Evolutionary conservation across 2,888 invertebrate species (phyloP).

Genomic region (Protonemura montana): DNA sequence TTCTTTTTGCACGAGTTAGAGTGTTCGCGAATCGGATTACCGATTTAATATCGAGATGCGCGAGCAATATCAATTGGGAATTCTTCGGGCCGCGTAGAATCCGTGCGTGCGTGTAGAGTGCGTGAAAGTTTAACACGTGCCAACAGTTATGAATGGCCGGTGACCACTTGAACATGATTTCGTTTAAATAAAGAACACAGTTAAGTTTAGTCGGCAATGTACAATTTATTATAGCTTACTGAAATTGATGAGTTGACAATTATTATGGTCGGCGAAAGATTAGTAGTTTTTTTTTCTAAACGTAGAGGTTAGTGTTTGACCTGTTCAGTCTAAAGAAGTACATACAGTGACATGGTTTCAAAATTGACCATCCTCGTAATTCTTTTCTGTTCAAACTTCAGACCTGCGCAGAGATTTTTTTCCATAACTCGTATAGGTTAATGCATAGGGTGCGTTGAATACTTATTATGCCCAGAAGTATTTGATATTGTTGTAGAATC

Average conservation of each 20-base stretch:
- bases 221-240: neutral
- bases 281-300: neutral
- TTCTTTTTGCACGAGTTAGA: neutral
- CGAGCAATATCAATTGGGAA: neutral
- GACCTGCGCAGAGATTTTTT: too few species aligned
- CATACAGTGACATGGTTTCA: neutral
- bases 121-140: neutral
- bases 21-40: neutral
- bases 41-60: neutral
- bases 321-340: neutral
- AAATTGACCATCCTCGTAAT: neutral
- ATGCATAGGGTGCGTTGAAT: too few species aligned
- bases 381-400: neutral
- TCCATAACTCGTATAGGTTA: too few species aligned
- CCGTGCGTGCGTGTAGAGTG: neutral
- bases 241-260: neutral
- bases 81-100: neutral
- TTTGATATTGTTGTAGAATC: too few species aligned
- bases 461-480: too few species aligned
- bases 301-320: neutral
- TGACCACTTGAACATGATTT: neutral
- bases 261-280: neutral
- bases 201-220: neutral
- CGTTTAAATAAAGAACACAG: neutral
- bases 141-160: neutral